Base-by-base conservation (phyloP, 2,888 invertebrate species). In the Erynnis tages region DNA sequence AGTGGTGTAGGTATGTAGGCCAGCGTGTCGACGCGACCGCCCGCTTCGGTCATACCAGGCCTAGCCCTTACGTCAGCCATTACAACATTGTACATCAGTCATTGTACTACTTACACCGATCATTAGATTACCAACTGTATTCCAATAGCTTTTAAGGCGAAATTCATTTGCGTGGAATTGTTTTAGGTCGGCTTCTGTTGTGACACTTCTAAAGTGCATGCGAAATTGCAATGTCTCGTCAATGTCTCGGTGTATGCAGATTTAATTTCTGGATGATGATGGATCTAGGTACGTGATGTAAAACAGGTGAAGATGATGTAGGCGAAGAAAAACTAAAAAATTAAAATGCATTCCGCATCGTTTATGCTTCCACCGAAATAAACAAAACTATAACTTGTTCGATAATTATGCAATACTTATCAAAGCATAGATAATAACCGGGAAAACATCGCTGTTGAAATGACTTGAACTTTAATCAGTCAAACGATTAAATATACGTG, bases 11-110 rank as follows among this genome's bases (percentile, higher is more conserved):
- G n/a, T 29, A 80, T 75, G 73, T 82, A 62, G 73, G 80, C 64
- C 77, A 79, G 62, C 68, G 61, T 68, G 71, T 65, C 69, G 62
- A 59, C 56, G 60, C 63, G 67, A 64, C 62, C 34, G 47, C 37
- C 47, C 40, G 38, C 30, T 30, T 37, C 61, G 62, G 62, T 62
- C 59, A 54, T n/a, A n/a, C n/a, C 67, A 67, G 59, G 62, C 71
- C 71, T 69, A 68, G 63, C 56, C 53, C 57, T 80, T 78, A 79
- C 78, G 67, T 78, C 76, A 79, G 43, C 49, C 41, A 17, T 35
- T 80, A 69, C 81, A 68, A 76, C 73, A 81, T 62, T 66, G 55
- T 54, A 48, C 54, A 56, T 58, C 48, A 45, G 45, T 54, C 32
- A 54, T 53, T 54, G 59, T 53, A 23, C 54, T 54, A 44, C 13